phyloP scores from a whole-genome alignment of 2,797 vertebrate species.

The Lacerta bilineata region DNA sequence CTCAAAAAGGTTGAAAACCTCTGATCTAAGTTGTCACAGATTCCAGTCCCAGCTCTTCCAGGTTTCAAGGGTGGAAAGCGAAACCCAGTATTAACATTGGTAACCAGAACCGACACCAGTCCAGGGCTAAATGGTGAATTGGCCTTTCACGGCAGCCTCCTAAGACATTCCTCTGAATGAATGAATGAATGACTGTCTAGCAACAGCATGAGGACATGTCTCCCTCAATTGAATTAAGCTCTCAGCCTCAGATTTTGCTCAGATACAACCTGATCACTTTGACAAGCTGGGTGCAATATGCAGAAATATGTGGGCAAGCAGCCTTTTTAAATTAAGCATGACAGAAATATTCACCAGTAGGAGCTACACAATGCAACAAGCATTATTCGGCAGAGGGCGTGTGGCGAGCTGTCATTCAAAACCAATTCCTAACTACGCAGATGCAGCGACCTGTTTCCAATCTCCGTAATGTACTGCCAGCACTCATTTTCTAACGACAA shows the following conservation, averaged over 20 bases:
- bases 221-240: not conserved
- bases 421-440: slow-evolving; percentile 22
- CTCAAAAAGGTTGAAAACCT: no score
- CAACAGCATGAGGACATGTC: not conserved
- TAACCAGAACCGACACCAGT: not conserved
- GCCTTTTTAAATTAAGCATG: not conserved
- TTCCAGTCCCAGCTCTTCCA: not conserved
- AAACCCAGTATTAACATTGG: not conserved
- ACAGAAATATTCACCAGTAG: slow-evolving; percentile 4
- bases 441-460: slow-evolving; percentile 48
- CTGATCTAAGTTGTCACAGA: not conserved
- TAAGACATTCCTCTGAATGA: not conserved
- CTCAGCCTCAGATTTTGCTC: not conserved
- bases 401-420: slow-evolving; percentile 18
- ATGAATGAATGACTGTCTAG: not conserved
- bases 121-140: no score
- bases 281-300: slow-evolving; percentile 57
- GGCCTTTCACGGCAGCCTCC: not conserved
- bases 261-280: slow-evolving; percentile 40
- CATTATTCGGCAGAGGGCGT: not conserved
- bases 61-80: not conserved
- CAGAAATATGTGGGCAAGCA: not conserved
- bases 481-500: slow-evolving; percentile 42
- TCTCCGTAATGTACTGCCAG: slow-evolving; percentile 16
- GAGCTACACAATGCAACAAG: not conserved